phyloP scores from a whole-genome alignment of 2,888 invertebrate genomes.

The Heliconius sara region DNA sequence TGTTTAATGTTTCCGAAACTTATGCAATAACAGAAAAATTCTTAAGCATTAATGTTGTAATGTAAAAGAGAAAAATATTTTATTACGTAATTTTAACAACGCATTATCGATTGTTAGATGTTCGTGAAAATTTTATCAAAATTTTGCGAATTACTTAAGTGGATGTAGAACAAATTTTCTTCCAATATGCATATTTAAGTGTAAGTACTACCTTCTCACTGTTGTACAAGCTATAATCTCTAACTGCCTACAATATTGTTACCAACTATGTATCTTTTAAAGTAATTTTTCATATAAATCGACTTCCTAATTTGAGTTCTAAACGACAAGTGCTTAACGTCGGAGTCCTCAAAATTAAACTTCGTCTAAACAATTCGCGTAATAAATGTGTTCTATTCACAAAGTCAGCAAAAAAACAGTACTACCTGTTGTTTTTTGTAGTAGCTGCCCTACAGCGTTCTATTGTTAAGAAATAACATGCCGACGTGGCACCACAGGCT shows the following conservation, averaged over 20 bases:
- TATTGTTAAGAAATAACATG: constrained; percentile 35
- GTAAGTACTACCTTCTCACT: constrained; percentile 11
- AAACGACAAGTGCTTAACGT: background rate
- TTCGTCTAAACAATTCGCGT: constrained; percentile 13
- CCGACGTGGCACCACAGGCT: constrained; percentile 26
- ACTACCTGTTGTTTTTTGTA: constrained; percentile 33
- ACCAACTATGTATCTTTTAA: background rate
- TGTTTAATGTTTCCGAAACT: constrained; percentile 39
- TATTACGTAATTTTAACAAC: constrained; percentile 65
- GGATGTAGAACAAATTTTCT: constrained; percentile 33
- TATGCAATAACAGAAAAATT: constrained; percentile 45
- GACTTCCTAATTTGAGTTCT: background rate
- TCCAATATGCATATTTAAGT: constrained; percentile 17
- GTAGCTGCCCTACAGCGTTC: constrained; percentile 16
- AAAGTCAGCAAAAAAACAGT: constrained; percentile 15
- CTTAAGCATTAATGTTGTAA: constrained; percentile 49
- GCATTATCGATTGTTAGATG: constrained; percentile 62
- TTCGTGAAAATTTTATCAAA: constrained; percentile 63
- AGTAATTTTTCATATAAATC: constrained; percentile 9
- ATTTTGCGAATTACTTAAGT: constrained; percentile 38
- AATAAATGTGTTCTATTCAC: constrained; percentile 22
- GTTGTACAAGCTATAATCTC: background rate
- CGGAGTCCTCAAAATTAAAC: background rate
- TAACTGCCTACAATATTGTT: background rate
- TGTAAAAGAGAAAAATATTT: constrained; percentile 64